These are phyloP conservation scores for Ceriagrion tenellum DNA, from an alignment of 2,888 invertebrate species.

Conservation along the genomic window DNA sequence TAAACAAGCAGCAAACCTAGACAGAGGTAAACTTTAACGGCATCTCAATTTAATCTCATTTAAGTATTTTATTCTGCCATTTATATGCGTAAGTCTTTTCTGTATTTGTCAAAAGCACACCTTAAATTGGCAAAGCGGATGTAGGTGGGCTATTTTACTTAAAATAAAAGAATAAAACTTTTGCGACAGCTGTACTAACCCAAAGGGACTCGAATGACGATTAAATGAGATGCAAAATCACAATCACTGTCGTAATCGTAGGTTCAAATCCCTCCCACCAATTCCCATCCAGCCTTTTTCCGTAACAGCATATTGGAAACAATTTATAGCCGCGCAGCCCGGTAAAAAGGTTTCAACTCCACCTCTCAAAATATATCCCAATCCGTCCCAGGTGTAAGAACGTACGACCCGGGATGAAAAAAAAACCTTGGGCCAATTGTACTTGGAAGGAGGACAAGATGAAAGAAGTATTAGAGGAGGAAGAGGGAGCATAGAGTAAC, in stretches of 20 bases:
- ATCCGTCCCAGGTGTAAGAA: constrained; percentile 24
- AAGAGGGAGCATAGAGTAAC: not conserved
- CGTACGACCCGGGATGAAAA: not conserved
- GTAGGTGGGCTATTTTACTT: no score
- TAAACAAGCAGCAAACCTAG: no score
- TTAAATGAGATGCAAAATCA: not conserved
- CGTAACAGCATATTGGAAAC: not conserved
- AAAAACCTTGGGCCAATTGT: not conserved
- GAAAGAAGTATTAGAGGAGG: not conserved
- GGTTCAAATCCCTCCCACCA: no score
- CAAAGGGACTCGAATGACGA: not conserved
- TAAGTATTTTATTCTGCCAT: no score
- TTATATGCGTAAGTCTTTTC: no score
- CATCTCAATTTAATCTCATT: no score
- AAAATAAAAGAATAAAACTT: no score
- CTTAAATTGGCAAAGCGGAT: no score
- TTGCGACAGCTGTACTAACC: no score
- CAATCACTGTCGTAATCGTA: not conserved
- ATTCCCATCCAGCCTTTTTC: not conserved
- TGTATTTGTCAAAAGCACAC: no score
- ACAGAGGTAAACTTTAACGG: no score
- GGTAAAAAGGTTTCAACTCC: not conserved
- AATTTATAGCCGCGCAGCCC: not conserved
- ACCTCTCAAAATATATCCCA: not conserved
- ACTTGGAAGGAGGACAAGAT: not conserved